These are phyloP conservation scores for Julus scanicus DNA, from an alignment of 2,888 invertebrate species.

Conservation along the genomic window DNA sequence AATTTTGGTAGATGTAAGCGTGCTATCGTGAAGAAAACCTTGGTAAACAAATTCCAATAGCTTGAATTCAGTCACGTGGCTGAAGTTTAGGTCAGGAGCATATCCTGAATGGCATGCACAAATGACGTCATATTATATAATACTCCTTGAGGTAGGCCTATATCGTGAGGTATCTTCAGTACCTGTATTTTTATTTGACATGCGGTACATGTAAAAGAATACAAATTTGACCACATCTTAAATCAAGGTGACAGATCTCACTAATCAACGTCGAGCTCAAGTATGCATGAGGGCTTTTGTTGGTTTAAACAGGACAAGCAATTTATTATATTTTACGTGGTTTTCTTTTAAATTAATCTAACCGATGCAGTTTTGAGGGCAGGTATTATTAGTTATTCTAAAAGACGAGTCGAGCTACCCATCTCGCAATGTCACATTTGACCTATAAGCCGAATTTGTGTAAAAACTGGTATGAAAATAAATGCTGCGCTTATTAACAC, in stretches of 20 bases:
- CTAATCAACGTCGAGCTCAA: slow-evolving; percentile 49
- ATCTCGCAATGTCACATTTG: not conserved
- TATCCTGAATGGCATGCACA: too few relatives aligned
- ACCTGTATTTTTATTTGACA: not conserved
- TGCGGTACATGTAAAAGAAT: slow-evolving; percentile 47
- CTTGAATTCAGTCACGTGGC: too few relatives aligned
- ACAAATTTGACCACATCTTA: slow-evolving; percentile 50
- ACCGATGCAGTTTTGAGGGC: slow-evolving; percentile 7
- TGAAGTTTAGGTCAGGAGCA: too few relatives aligned
- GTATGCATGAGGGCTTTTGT: not conserved
- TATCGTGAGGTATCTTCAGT: not conserved
- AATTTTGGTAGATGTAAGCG: not conserved
- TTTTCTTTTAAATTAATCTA: slow-evolving; percentile 10
- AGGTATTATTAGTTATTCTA: not conserved
- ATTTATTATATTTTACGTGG: slow-evolving; percentile 19
- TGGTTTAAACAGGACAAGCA: slow-evolving; percentile 7
- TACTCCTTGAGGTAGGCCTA: not conserved
- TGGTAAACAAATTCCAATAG: not conserved
- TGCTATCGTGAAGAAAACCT: not conserved
- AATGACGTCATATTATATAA: not conserved
- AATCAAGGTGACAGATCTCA: slow-evolving; percentile 51
- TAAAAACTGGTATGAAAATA: not conserved
- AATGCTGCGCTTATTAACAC: not conserved
- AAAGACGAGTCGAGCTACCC: not conserved
- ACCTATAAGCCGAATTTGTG: not conserved